Base-by-base conservation (phyloP, 2,888 invertebrate genomes). In the Andrena hattorfiana region DNA sequence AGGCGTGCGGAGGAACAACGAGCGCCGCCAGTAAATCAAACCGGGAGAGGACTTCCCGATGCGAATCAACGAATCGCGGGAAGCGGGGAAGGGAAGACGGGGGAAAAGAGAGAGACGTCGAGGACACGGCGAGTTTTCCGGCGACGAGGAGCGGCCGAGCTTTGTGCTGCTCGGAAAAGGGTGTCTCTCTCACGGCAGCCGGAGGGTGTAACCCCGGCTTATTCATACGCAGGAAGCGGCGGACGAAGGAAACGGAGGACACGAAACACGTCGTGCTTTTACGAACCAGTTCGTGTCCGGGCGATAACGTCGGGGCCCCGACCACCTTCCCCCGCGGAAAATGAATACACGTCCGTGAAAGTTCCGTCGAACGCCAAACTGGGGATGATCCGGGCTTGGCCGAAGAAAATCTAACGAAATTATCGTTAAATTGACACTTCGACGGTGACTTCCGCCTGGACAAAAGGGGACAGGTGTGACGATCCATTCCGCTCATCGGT, bases 161-260 rank as follows among this genome's bases (percentile, higher is more conserved):
- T 88, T 89, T 90, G 86, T 87, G 79, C 85, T 84, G 85, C 56
- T 8, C 70, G 83, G 89, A 84, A 85, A 89, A 92, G 92, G 91
- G 91, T 91, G 92, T 92, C 56, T 92, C 56, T 92, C 92, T 91
- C 91, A 85, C 86, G 88, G 87, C 86, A 90, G 88, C 89, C 90
- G 89, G 89, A 92, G 92, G 93, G 92, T 91, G 91, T 92, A 92
- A 91, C 92, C 91, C 91, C 90, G 90, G 91, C 91, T 93, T 93
- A 93, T 93, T 93, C 93, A 93, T 91, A 91, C 91, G 88, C 92
- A 91, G 93, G 93, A 93, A 93, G 90, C 90, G 86, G 56, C 88
- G 90, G 89, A 89, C 90, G 90, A 91, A 93, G 91, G 92, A 93
- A 92, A 87, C 85, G 84, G 79, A 85, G 87, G 75, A 87, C 87